A percentile compares a stretch with the other conserved stretches of the same genome.
Evolutionary conservation across 2,113 vertebrate genomes (phyloP).

Genomic region (Microtus montanus): DNA sequence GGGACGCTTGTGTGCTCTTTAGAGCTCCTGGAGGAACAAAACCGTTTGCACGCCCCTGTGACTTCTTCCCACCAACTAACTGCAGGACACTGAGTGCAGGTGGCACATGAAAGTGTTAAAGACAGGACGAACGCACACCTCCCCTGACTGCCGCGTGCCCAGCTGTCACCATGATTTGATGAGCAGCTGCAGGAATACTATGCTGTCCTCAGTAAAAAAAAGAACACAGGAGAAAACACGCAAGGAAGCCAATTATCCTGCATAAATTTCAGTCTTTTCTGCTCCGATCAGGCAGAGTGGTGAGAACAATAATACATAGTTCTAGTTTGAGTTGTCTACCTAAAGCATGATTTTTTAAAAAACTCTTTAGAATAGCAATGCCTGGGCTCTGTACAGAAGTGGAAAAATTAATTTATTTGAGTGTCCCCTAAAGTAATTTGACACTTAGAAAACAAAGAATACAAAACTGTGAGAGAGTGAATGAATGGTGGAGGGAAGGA

Average conservation of each 20-base stretch:
- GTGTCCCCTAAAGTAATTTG: neutral
- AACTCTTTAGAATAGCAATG: neutral
- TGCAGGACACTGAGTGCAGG: too few relatives aligned
- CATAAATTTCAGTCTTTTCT: slow-evolving; percentile 47
- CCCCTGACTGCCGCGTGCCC: neutral
- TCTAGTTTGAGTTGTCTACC: slow-evolving; percentile 49
- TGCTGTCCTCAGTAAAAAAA: neutral
- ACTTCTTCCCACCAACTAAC: neutral
- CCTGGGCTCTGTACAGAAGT: neutral
- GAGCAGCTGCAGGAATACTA: neutral
- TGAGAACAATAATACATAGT: slow-evolving; percentile 13
- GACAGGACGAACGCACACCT: neutral
- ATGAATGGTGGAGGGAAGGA: neutral
- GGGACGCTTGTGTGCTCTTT: neutral
- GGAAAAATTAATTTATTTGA: neutral
- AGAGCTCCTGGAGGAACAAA: neutral
- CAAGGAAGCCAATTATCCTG: slow-evolving; percentile 64
- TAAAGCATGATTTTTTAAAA: slow-evolving; percentile 18
- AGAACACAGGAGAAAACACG: neutral
- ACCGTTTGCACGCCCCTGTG: accelerated
- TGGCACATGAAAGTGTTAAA: neutral
- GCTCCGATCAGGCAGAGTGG: slow-evolving; percentile 15
- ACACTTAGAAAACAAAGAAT: neutral
- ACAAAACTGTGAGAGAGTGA: neutral
- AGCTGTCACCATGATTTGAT: neutral